phyloP scores from a whole-genome alignment of 2,888 invertebrate species.

The Muscina levida region DNA sequence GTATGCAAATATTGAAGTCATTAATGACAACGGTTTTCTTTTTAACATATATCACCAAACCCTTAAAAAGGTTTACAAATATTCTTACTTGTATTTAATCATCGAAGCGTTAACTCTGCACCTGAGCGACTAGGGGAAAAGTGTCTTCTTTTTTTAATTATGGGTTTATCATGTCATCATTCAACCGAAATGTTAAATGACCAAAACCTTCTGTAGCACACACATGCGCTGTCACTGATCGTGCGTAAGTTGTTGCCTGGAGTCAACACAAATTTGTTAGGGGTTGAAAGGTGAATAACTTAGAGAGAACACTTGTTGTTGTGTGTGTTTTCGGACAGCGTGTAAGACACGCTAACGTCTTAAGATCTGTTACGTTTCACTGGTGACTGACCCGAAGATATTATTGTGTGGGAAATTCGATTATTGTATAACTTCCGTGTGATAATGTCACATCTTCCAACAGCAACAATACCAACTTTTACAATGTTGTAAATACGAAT shows the following conservation, averaged over 20 bases:
- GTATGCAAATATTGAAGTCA: neutral
- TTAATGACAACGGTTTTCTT: neutral
- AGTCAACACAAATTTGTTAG: conserved; percentile 1
- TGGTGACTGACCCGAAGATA: neutral
- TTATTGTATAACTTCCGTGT: conserved; percentile 61
- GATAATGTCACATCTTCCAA: conserved; percentile 33
- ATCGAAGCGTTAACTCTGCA: neutral
- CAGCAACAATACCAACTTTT: conserved; percentile 18
- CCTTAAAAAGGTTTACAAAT: too few relatives aligned
- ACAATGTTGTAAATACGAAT: conserved; percentile 16
- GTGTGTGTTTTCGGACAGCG: neutral
- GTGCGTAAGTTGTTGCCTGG: conserved; percentile 11
- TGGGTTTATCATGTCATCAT: too few relatives aligned
- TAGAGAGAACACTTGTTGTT: neutral
- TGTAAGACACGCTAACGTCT: neutral
- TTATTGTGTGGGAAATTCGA: conserved; percentile 25
- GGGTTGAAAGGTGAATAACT: conserved; percentile 25
- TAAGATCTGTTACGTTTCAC: conserved; percentile 2
- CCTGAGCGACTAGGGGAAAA: too few relatives aligned
- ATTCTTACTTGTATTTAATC: too few relatives aligned
- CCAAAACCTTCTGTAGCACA: neutral
- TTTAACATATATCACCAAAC: too few relatives aligned
- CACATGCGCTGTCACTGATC: neutral
- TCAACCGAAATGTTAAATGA: neutral
- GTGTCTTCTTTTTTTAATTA: too few relatives aligned